Percentiles rank a stretch among this genome's conserved stretches.
These are phyloP conservation scores for Porites evermanni DNA, from an alignment of 92 coral and sea anemone genomes.

Conservation along the genomic window DNA sequence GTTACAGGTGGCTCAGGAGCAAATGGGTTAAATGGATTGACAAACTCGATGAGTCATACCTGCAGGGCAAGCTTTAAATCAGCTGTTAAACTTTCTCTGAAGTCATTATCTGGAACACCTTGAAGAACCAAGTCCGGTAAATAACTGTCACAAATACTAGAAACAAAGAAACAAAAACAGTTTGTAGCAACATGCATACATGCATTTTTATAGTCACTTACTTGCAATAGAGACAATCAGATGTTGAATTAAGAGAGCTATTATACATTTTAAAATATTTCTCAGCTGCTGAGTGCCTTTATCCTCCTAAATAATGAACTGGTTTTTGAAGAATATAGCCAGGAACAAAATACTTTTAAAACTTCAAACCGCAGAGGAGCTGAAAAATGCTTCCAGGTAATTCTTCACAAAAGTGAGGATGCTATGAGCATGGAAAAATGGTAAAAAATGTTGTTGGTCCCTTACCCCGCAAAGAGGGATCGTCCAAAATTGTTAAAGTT, in stretches of 20 bases:
- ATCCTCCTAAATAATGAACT: no score
- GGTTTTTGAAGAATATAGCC: no score
- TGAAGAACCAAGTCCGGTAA: constrained; percentile 98
- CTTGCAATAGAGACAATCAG: background rate
- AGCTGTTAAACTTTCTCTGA: constrained; percentile 63
- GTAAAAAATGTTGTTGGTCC: background rate
- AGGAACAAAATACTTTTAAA: no score
- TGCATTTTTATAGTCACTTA: background rate
- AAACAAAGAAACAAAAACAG: background rate
- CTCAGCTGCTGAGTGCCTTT: no score
- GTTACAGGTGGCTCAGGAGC: no score
- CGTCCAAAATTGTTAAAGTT: constrained; percentile 90
- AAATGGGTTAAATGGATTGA: no score
- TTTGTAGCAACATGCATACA: background rate
- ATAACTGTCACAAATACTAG: constrained; percentile 82
- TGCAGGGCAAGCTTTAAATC: constrained; percentile 84
- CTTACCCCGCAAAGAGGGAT: constrained; percentile 97
- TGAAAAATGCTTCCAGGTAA: no score
- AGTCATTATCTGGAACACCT: constrained; percentile 69
- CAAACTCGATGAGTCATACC: constrained; percentile 40
- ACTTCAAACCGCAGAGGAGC: no score
- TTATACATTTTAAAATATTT: no score
- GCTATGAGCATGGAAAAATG: background rate
- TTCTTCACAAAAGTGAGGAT: background rate
- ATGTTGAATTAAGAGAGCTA: no score